Base-by-base conservation (phyloP, 2,113 vertebrate species). In the Sceloporus tristichus region DNA sequence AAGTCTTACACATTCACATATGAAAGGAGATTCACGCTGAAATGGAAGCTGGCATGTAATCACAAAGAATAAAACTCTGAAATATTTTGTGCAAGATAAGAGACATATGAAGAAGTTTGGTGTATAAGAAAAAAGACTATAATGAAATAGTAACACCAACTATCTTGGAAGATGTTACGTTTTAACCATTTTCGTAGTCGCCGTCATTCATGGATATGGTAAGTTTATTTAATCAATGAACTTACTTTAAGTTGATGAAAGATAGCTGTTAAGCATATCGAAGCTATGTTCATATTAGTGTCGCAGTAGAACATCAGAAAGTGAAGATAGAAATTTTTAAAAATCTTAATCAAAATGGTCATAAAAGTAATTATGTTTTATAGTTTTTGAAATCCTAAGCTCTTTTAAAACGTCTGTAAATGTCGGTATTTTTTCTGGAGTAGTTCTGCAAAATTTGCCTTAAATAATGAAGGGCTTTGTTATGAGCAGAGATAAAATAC, bases 121-220 rank as follows among this genome's bases (percentile, higher is more conserved):
- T 66, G 25, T 6, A 6, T 84, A 85, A 54, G 74, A 85, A 89
- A 92, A 84, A 80, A n/a, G 0, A 84, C 21, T 13, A 89, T 91
- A 88, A 93, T 54, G 86, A 0, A 40, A 82, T 82, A 65, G 0
- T 19, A 83, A 71, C 87, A 59, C 84, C 65, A 5, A 13, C 14
- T 91, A 40, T 7, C 86, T 2, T 42, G 82, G 87, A 92, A 85
- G 88, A 97, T 97, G 97, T 91, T 97, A 91, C 95, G 92, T 48
- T 54, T 97, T 56, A 94, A 95, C 76, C 89, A 95, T 48, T 84
- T 94, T 38, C 95, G 94, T 77, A 94, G 95, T 9, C 94, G 94
- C 82, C 95, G 96, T 85, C 97, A 97, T 65, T 97, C 97, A 0
- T 97, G 97, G 96, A 97, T 98, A 93, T 97, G 97, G 97, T 97